A percentile compares a stretch with the other conserved stretches of the same genome.
Conservation (phyloP, 1,140 invertebrate species). For the Drosophila obscura region DNA sequence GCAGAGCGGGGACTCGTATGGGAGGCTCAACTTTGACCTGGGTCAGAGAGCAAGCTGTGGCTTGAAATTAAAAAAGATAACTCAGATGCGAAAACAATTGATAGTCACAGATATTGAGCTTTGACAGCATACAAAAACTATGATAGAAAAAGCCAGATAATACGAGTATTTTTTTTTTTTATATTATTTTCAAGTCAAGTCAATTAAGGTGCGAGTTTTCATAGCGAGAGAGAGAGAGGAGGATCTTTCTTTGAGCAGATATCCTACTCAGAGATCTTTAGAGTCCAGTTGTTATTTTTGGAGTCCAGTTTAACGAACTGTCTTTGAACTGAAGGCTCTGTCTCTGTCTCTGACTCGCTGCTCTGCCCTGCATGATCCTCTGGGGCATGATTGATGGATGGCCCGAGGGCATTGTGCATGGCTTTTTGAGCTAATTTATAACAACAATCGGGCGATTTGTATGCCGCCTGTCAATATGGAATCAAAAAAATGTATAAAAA, state of each 20-base stretch:
- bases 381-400: constrained; percentile 64
- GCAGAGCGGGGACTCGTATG: constrained; percentile 34
- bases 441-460: constrained; percentile 75
- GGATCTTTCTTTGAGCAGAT: constrained; percentile 28
- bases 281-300: too few species aligned
- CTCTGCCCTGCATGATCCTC: background rate
- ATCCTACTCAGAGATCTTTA: constrained; percentile 38
- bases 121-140: constrained; percentile 63
- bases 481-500: constrained; percentile 63
- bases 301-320: constrained; percentile 60
- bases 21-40: constrained; percentile 74
- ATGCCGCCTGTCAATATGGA: constrained; percentile 75
- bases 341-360: constrained; percentile 2
- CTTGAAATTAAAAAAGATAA: constrained; percentile 81
- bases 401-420: constrained; percentile 65
- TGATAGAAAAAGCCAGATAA: constrained; percentile 74
- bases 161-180: constrained; percentile 21
- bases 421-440: constrained; percentile 79
- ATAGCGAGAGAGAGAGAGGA: constrained; percentile 1
- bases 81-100: constrained; percentile 81
- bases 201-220: constrained; percentile 59
- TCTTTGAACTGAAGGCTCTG: constrained; percentile 41
- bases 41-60: constrained; percentile 72
- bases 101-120: constrained; percentile 81
- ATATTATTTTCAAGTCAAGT: constrained; percentile 55